These are phyloP conservation scores for human (Homo sapiens) DNA, from an alignment of 2,113 vertebrate genomes.

Conservation along the genomic window DNA sequence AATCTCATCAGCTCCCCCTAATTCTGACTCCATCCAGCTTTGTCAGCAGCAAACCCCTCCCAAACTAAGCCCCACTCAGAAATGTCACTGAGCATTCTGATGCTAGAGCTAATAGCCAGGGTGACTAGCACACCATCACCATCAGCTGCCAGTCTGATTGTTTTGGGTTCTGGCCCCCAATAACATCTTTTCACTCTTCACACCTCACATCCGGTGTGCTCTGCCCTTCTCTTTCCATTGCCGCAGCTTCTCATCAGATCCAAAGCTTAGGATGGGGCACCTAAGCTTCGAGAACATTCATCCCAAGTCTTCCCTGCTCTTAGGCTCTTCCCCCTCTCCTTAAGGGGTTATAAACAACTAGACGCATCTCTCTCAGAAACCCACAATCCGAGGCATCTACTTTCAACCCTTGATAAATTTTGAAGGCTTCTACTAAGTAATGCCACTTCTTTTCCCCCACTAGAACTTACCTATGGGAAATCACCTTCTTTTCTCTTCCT, in stretches of 20 bases:
- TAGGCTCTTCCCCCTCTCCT: neutral
- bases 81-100: neutral
- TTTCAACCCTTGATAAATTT: neutral
- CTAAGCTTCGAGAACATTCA: neutral
- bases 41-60: neutral
- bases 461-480: neutral
- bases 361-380: neutral
- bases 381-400: neutral
- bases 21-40: neutral
- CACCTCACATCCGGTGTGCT: neutral
- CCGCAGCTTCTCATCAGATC: neutral
- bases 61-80: neutral
- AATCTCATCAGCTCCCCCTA: neutral
- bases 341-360: neutral
- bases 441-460: accelerated
- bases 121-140: neutral
- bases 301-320: neutral
- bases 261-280: neutral
- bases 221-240: neutral
- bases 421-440: neutral
- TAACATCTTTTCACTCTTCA: neutral
- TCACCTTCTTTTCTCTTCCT: neutral
- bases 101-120: neutral
- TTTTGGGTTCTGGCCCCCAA: neutral
- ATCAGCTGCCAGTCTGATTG: neutral